Evolutionary conservation across 2,888 invertebrate genomes (phyloP), one percentile per base, ranked within the genome.

Genomic region (Bellardia bayeri): DNA sequence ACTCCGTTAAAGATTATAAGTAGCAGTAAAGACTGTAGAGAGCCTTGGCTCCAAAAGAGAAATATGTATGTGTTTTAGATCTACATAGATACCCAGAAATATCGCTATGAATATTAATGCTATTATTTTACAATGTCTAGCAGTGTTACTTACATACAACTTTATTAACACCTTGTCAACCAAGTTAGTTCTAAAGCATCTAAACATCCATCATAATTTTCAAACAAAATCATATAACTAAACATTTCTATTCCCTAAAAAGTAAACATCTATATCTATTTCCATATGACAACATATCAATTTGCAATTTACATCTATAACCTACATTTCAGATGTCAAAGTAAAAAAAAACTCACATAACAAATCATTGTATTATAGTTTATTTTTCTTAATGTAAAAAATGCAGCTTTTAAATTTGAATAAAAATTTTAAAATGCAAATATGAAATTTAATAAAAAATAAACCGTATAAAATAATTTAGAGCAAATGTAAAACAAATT

Each of bases 401-500:
- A 69, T 45, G 58, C 68, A 79, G n/a, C 37, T 37, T 45, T 74
- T 64, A 42, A 54, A 45, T 69, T 51, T 49, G 16, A 42, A 76
- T 69, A 16, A 6, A 45, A 75, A 75, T 75, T 49, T 37, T 66
- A 2, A 42, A 56, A 75, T 49, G 63, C 58, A 72, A 72, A 58
- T 74, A 79, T 80, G 79, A 75, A 80, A 85, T 69, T 80, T 80
- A 80, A 80, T 80, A 74, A 23, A 23, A 23, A 23, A 23, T 23
- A 23, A 23, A 23, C 23, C 23, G 23, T 23, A 23, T 23, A 23
- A 80, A 85, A 74, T 79, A 79, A 85, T 85, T 85, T 80, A 69
- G 74, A 85, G 2, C 68, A 75, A 81, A 56, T 81, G 63, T 69
- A 85, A 78, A 78, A 64, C 64, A 71, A 72, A 79, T 64, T 79